These are phyloP conservation scores for Aphelocoma coerulescens DNA, from an alignment of 2,113 vertebrate genomes.

Conservation along the genomic window DNA sequence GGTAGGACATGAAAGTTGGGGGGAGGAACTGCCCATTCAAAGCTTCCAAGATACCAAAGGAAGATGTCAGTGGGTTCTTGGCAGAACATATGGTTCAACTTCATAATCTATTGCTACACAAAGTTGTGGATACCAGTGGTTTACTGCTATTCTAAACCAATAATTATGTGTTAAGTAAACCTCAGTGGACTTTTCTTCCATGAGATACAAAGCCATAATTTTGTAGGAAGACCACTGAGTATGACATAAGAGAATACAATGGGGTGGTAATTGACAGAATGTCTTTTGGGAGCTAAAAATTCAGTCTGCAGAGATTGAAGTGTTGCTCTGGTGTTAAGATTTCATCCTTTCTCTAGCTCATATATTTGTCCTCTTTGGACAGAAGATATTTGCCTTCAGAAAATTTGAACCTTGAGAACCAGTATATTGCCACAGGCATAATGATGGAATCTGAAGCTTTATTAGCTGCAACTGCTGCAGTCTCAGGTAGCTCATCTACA, in stretches of 20 bases:
- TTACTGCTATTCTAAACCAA: background rate
- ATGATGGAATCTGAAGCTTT: background rate
- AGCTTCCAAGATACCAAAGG: background rate
- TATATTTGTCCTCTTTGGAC: background rate
- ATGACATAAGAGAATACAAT: background rate
- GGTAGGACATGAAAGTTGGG: background rate
- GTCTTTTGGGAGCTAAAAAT: background rate
- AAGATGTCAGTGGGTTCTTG: background rate
- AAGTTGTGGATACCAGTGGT: background rate
- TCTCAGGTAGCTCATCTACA: background rate
- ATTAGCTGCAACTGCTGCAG: background rate
- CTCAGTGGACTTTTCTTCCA: background rate
- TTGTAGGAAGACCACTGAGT: background rate
- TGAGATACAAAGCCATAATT: background rate
- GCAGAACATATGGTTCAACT: background rate
- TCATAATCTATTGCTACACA: background rate
- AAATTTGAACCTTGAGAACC: background rate
- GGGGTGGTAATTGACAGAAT: background rate
- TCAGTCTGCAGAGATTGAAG: background rate
- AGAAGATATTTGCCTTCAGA: background rate
- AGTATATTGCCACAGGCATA: background rate
- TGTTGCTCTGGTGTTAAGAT: background rate
- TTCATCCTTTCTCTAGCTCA: background rate
- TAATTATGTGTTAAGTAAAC: background rate
- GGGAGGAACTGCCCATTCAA: background rate